These are phyloP conservation scores for Neostethus bicornis DNA, from an alignment of 2,797 vertebrate species.

Conservation along the genomic window DNA sequence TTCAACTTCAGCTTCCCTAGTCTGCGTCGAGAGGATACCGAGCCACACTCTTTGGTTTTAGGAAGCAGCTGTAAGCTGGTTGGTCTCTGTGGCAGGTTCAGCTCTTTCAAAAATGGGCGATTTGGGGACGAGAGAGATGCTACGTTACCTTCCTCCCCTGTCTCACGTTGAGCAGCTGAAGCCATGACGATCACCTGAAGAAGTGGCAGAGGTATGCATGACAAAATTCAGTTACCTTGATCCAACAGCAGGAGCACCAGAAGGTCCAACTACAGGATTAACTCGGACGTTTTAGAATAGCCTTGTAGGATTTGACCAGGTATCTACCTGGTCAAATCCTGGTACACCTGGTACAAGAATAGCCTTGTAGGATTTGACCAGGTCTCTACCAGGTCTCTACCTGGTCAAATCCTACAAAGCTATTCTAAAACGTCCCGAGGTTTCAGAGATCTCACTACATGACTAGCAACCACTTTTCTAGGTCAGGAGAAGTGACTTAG, in stretches of 20 bases:
- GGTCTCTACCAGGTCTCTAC: too few species aligned
- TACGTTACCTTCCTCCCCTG: not conserved
- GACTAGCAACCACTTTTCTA: too few species aligned
- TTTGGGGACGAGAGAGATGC: slow-evolving; percentile 25
- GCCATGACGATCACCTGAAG: not conserved
- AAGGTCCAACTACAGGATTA: slow-evolving; percentile 4
- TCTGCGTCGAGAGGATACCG: slow-evolving; percentile 78
- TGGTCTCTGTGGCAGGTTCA: slow-evolving; percentile 92
- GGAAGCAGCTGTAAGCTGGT: slow-evolving; percentile 89
- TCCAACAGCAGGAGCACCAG: not conserved
- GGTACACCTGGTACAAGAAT: slow-evolving; percentile 89
- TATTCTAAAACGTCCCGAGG: too few species aligned
- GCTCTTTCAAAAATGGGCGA: slow-evolving; percentile 89
- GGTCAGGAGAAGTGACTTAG: too few species aligned
- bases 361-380: too few species aligned
- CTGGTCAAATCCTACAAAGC: too few species aligned
- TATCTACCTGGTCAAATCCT: slow-evolving; percentile 91
- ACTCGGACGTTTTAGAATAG: slow-evolving; percentile 80
- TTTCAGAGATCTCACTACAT: too few species aligned
- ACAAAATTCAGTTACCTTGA: too few species aligned
- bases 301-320: slow-evolving; percentile 89
- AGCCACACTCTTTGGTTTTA: slow-evolving; percentile 82
- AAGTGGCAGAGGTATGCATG: slow-evolving; percentile 1
- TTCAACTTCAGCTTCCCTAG: slow-evolving; percentile 90
- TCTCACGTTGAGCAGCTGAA: slow-evolving; percentile 7